Conservation (phyloP, 1,140 invertebrate species). For the Sycophila sp. region DNA sequence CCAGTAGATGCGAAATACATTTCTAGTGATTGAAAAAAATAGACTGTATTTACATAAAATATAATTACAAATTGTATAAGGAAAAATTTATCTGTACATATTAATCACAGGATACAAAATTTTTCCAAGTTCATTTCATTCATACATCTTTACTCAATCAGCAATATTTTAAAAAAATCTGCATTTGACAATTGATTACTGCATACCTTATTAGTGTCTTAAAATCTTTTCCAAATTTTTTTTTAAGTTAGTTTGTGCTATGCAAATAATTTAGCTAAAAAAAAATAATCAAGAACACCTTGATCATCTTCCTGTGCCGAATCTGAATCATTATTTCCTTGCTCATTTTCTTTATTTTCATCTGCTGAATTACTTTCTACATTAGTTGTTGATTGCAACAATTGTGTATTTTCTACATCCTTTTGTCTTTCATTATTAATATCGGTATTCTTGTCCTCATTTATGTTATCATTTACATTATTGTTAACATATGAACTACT, state of each 20-base stretch:
- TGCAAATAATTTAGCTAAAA: conserved; percentile 58
- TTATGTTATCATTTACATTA: background rate
- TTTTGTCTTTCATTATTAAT: background rate
- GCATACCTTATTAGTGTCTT: background rate
- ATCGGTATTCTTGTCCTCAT: background rate
- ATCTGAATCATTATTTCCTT: conserved; percentile 36
- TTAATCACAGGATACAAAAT: conserved; percentile 18
- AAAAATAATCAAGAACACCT: conserved; percentile 57
- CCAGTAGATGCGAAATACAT: background rate
- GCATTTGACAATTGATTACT: background rate
- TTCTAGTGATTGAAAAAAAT: conserved; percentile 12
- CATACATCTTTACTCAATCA: background rate
- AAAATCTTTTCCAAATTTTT: background rate
- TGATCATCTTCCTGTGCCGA: conserved; percentile 43
- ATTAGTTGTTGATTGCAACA: background rate
- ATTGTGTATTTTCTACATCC: conserved; percentile 15
- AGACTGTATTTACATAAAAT: conserved; percentile 33
- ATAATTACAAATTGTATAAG: background rate
- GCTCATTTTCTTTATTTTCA: conserved; percentile 24
- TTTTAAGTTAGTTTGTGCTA: conserved; percentile 32
- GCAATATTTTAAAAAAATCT: background rate
- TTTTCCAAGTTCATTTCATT: background rate
- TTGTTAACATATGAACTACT: background rate
- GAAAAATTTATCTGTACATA: conserved; percentile 15
- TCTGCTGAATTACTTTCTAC: conserved; percentile 12